Base-by-base conservation (phyloP, 2,797 vertebrate species). In the Emys orbicularis region DNA sequence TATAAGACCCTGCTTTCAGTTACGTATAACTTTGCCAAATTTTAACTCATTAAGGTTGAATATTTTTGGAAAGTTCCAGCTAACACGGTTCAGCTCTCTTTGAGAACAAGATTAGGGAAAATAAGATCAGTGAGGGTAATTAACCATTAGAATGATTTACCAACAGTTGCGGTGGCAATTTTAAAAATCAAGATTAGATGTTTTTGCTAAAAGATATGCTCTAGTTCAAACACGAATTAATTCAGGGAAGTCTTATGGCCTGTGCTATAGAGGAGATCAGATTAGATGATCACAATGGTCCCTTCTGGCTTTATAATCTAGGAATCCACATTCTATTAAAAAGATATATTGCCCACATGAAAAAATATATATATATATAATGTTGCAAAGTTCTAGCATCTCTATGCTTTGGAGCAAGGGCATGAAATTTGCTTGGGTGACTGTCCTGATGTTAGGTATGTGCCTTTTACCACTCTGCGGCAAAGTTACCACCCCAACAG, bases 1-100 rank as follows among this genome's bases (percentile, higher is more conserved):
- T 91, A 80, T 59, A 80, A 84, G 92, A 13, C 94, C 87, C 72
- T 41, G 34, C 82, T 90, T 86, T 80, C 86, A 9, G 5, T 53
- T 94, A 85, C 50, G 19, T 37, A 37, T 21, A 90, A 76, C 87
- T 94, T 77, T 89, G 68, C 84, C 95, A 85, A 94, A 93, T 10
- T 81, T 85, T 79, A 91, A 87, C 65, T 91, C 25, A 90, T 96
- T 92, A 65, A 72, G 80, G 92, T 80, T 92, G 93, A 87, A 13
- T 0, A 90, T 87, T 93, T 94, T 65, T 12, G 25, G 87, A 19
- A n/a, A 65, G 59, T 65, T 65, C 7, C 6, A 65, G 59, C 31
- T 65, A 34, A 65, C 59, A 65, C 1, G 31, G 34, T 65, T 65
- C 34, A n/a, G 15, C 59, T 65, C 31, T 65, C 61, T 65, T 37